These are phyloP conservation scores for Austrolebias charrua DNA, from an alignment of 2,797 vertebrate species.

Conservation along the genomic window DNA sequence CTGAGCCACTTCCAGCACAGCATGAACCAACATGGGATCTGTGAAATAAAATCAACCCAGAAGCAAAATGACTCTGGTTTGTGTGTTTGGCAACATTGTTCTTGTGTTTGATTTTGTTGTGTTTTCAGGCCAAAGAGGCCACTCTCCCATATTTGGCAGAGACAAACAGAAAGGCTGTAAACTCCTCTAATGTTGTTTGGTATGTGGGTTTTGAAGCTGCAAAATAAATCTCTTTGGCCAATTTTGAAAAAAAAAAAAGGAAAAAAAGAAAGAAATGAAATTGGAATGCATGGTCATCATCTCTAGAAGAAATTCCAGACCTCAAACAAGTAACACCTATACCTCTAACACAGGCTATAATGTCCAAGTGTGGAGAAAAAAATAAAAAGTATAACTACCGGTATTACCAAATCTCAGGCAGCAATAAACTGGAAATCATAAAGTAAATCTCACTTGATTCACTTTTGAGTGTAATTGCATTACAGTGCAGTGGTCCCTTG, in stretches of 20 bases:
- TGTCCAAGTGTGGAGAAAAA: background rate
- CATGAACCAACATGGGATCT: slow-evolving; percentile 53
- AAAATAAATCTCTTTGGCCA: slow-evolving; percentile 22
- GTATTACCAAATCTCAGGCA: background rate
- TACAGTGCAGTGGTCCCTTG: background rate
- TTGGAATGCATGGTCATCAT: slow-evolving; percentile 17
- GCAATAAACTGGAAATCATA: background rate
- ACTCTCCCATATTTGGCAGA: slow-evolving; percentile 26
- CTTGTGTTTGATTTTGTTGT: slow-evolving; percentile 30
- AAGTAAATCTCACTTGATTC: background rate
- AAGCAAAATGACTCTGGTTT: slow-evolving; percentile 33
- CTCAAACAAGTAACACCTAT: background rate
- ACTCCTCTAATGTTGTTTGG: slow-evolving; percentile 26
- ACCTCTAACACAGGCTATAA: background rate
- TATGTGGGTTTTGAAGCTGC: slow-evolving; percentile 23
- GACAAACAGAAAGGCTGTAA: slow-evolving; percentile 22
- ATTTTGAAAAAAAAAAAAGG: background rate
- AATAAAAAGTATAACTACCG: background rate
- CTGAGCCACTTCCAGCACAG: slow-evolving; percentile 60
- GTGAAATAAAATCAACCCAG: slow-evolving; percentile 27
- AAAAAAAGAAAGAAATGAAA: background rate
- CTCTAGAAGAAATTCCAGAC: background rate
- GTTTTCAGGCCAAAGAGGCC: slow-evolving; percentile 21
- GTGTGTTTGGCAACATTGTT: slow-evolving; percentile 36
- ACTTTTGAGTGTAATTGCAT: background rate